Base-by-base conservation (phyloP, 2,113 vertebrate genomes). In the Coracopsis vasa region DNA sequence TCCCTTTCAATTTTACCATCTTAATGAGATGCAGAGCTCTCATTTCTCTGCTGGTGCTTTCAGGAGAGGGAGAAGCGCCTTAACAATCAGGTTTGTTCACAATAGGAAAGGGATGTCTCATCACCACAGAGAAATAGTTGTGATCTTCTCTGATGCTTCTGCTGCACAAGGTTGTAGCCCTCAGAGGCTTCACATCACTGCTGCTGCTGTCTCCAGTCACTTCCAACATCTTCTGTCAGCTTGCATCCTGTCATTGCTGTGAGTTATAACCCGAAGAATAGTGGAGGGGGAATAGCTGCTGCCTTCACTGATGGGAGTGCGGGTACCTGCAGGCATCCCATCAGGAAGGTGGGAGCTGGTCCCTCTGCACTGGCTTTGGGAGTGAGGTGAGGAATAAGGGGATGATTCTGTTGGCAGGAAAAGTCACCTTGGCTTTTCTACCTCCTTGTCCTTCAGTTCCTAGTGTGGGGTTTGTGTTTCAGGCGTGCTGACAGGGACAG, bases 281-380 rank as follows among this genome's bases (percentile, higher is more conserved):
- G 20, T 13, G 21, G 1, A 78, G 42, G 79, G 56, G 35, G 8
- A 74, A 13, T 11, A 16, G 61, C 73, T 81, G 73, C 90, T 87
- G 60, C 50, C 31, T 21, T 25, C 28, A 3, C 7, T 11, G n/a
- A 2, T 67, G 51, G 3, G 0, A 25, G 50, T 1, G 7, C 0
- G 0, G 54, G 62, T 25, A 39, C 83, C 48, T 69, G 66, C 53
- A 23, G 47, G 58, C 10, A 4, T 37, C 2, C 0, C 3, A 66
- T 23, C 21, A 16, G 92, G 25, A 37, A 23, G 18, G 67, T 28
- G 67, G 58, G 7, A 14, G 0, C 11, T 11, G 29, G 31, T 16
- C 18, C 65, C 10, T 33, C 1, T 0, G 31, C 27, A 3, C 35
- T 25, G 28, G 35, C 45, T 54, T 54, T 80, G 62, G 54, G 41